Conservation (phyloP, 2,888 invertebrate genomes). For the Cerastis rubricosa region DNA sequence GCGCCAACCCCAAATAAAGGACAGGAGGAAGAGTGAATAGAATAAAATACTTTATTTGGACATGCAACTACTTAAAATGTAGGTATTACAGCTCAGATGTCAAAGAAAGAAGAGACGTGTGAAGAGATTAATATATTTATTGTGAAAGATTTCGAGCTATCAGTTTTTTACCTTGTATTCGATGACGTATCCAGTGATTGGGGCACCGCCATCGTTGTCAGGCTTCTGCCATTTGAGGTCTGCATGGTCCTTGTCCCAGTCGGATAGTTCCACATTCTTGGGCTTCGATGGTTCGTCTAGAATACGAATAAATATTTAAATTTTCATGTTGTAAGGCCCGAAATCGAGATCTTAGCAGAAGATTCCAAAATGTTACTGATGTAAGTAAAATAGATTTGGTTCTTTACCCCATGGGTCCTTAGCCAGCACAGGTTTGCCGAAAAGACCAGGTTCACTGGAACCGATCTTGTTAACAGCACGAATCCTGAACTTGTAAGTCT, state of each 20-base stretch:
- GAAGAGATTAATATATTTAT: neutral
- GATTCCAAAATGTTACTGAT: neutral
- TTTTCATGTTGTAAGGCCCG: neutral
- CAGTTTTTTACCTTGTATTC: slow-evolving; percentile 92
- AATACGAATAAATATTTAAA: slow-evolving; percentile 41
- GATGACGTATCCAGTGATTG: slow-evolving; percentile 97
- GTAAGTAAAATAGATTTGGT: neutral
- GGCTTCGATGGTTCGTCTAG: slow-evolving; percentile 98
- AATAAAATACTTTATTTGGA: too few species aligned
- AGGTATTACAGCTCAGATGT: too few species aligned
- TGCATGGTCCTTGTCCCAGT: slow-evolving; percentile 99
- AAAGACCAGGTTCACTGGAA: slow-evolving; percentile 97
- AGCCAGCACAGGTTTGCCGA: slow-evolving; percentile 96
- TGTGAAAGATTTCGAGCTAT: neutral
- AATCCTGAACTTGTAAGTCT: slow-evolving; percentile 98
- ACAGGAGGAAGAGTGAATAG: neutral
- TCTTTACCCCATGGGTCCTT: slow-evolving; percentile 98
- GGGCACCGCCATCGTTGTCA: slow-evolving; percentile 98
- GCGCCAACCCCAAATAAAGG: neutral
- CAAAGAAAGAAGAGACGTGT: too few species aligned
- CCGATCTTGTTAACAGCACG: slow-evolving; percentile 98
- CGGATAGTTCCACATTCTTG: slow-evolving; percentile 96
- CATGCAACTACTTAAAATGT: too few species aligned
- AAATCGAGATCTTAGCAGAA: neutral
- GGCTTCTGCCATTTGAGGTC: slow-evolving; percentile 98